Conservation (phyloP, 1,140 invertebrate genomes). For the Lethrus apterus region DNA sequence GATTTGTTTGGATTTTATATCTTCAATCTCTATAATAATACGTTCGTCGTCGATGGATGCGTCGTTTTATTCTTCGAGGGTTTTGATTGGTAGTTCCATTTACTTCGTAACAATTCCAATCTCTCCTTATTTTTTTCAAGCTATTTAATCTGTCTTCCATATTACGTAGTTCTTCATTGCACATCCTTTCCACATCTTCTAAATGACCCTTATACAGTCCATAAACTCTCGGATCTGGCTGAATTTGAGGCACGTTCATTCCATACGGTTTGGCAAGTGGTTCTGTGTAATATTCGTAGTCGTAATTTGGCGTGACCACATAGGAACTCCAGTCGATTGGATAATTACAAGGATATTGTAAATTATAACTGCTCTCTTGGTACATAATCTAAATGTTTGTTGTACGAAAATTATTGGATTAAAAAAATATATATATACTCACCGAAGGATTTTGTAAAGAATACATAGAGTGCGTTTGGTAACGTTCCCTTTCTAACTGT, state of each 20-base stretch:
- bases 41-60: no score
- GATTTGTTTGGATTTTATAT: no score
- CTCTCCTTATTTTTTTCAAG: slow-evolving; percentile 2
- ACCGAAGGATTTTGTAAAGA: background rate
- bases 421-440: background rate
- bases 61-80: no score
- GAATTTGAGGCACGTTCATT: background rate
- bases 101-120: slow-evolving; percentile 7
- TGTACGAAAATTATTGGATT: background rate
- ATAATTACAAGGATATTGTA: background rate
- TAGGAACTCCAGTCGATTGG: slow-evolving; percentile 7
- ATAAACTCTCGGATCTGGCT: background rate
- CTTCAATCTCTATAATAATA: no score
- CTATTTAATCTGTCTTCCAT: slow-evolving; percentile 4
- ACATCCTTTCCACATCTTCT: slow-evolving; percentile 10
- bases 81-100: no score
- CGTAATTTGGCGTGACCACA: slow-evolving; percentile 6
- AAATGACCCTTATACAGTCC: slow-evolving; percentile 5
- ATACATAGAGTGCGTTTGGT: slow-evolving; percentile 3
- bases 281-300: slow-evolving; percentile 8
- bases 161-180: slow-evolving; percentile 8
- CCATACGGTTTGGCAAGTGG: background rate
- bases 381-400: slow-evolving; percentile 2
- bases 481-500: background rate
- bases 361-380: background rate